phyloP scores from a whole-genome alignment of 2,888 invertebrate species.

The Chelonus formosanus region DNA sequence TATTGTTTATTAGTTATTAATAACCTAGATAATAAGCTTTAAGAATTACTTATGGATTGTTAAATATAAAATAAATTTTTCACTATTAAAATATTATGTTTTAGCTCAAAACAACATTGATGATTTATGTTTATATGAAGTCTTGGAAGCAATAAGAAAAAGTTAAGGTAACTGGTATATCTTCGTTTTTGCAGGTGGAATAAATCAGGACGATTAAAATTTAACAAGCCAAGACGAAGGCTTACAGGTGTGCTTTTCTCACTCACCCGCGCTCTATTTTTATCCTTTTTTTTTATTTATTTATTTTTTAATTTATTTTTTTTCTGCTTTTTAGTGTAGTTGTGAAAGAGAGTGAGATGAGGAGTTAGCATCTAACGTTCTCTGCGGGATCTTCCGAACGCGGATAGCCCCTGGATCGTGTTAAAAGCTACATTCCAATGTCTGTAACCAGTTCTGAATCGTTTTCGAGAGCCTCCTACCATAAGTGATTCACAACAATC shows the following conservation, averaged over 20 bases:
- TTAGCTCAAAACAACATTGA: no score
- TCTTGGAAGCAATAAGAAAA: background rate
- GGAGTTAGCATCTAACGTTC: slow-evolving; percentile 29
- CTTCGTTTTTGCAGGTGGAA: slow-evolving; percentile 34
- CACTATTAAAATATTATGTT: no score
- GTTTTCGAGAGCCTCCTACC: slow-evolving; percentile 43
- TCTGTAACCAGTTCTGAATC: slow-evolving; percentile 56
- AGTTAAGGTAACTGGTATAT: slow-evolving; percentile 2
- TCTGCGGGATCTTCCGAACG: slow-evolving; percentile 39
- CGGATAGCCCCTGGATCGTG: slow-evolving; percentile 44
- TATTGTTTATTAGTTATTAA: no score
- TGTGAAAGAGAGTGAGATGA: slow-evolving; percentile 20
- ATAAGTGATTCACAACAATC: slow-evolving; percentile 26
- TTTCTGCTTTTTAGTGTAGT: slow-evolving; percentile 3
- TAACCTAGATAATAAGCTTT: no score
- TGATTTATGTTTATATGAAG: background rate
- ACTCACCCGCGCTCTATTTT: slow-evolving; percentile 11
- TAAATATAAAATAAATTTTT: no score
- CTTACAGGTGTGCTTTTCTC: slow-evolving; percentile 18
- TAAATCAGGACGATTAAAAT: slow-evolving; percentile 54
- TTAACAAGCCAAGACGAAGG: slow-evolving; percentile 46
- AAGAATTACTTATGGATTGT: no score
- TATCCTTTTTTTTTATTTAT: background rate
- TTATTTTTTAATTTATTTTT: slow-evolving; percentile 5
- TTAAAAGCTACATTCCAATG: slow-evolving; percentile 56